Conservation (phyloP, 2,888 invertebrate species). For the Coelopa pilipes region DNA sequence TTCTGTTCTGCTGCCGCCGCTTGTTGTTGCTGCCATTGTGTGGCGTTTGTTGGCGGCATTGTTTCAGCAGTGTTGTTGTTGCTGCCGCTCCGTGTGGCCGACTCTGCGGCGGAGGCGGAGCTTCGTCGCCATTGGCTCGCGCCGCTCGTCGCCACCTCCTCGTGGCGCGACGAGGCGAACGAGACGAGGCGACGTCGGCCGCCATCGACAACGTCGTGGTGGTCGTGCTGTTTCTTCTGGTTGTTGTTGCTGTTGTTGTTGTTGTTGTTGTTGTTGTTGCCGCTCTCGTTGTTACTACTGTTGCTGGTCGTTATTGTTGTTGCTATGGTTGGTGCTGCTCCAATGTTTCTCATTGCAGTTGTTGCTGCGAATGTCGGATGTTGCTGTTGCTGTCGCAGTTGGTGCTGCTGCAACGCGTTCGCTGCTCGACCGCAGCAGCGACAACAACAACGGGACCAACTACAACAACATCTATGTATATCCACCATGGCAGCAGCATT, state of each 20-base stretch:
- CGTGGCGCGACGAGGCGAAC: constrained; percentile 44
- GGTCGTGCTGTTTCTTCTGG: constrained; percentile 19
- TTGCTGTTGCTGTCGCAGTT: background rate
- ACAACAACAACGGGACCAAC: no score
- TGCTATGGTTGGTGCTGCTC: background rate
- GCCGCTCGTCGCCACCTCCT: constrained; percentile 55
- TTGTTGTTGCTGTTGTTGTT: constrained; percentile 26
- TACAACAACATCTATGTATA: no score
- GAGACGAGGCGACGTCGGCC: constrained; percentile 6
- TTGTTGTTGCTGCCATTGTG: background rate
- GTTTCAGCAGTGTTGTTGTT: constrained; percentile 29
- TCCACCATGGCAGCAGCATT: background rate
- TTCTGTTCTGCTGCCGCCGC: constrained; percentile 16
- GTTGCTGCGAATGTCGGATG: background rate
- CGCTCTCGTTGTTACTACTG: constrained; percentile 6
- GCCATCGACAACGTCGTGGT: constrained; percentile 7
- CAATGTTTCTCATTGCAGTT: constrained; percentile 20
- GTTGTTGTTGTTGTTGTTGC: constrained; percentile 5
- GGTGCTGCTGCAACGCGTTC: background rate
- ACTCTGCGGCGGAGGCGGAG: constrained; percentile 60
- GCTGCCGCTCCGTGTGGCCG: constrained; percentile 26
- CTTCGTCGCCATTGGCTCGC: constrained; percentile 63
- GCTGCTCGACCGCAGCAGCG: no score
- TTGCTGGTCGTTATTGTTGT: background rate
- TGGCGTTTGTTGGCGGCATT: constrained; percentile 13